Base-by-base conservation (phyloP, 1,140 invertebrate genomes). In the Hycleus cichorii region DNA sequence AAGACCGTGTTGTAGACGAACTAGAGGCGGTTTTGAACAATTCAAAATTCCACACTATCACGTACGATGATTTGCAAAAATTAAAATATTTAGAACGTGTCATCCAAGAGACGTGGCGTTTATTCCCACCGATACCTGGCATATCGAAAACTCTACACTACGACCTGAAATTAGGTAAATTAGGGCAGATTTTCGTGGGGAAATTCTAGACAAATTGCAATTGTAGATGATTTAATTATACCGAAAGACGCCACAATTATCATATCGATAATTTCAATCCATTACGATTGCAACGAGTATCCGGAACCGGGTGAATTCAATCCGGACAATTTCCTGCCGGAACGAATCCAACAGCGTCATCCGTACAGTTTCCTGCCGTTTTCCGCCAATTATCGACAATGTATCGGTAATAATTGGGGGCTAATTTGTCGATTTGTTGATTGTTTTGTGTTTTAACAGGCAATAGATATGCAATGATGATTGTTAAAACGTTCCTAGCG, bases 381-480 rank as follows among this genome's bases (percentile, higher is more conserved):
- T 32, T 39, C 39, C 24, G 39, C 7, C 0, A 39, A 39, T 2
- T 43, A 40, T 10, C 39, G 50, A 6, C 25, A 24, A 4, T 52
- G 50, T 27, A 52, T 52, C 2, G 50, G 50, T 52, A 42, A n/a
- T 18, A 18, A 18, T 18, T 18, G 2, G 18, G 2, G 18, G 18
- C 18, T 18, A 18, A 18, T 18, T 18, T 18, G 18, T 18, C 18
- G 18, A 18, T 18, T 18, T 18, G 18, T 18, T 5, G 32, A 32
- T 5, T 32, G 7, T 7, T 32, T 32, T 7, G 1, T 5, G 4
- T 32, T 32, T 50, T 18, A 18, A 18, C 47, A 64, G 83, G 84
- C 50, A 79, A 83, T 54, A 83, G 83, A 64, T 87, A 84, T 64
- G 85, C 85, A 3, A 73, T 81, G 69, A 70, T 84, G 51, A 84